Evolutionary conservation across 2,113 vertebrate species (phyloP), one percentile per base, ranked within the genome.

Genomic region (Balaenoptera acutorostrata): DNA sequence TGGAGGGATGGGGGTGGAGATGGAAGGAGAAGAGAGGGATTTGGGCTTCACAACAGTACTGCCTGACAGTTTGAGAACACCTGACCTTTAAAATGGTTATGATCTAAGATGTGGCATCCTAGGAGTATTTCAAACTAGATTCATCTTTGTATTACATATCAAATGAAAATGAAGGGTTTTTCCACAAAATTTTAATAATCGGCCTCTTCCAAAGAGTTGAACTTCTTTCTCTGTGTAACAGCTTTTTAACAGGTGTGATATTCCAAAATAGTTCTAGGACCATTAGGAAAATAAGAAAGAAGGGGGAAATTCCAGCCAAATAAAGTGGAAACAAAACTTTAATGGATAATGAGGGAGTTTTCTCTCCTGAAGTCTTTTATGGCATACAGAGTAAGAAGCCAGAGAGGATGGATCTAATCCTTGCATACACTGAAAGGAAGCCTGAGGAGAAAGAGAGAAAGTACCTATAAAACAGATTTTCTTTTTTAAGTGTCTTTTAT

Each of bases 291-390:
- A 72, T 52, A 77, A 87, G 13, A 90, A 91, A 85, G 63, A 36
- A 96, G 66, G 36, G 57, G 31, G 33, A 57, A 84, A 74, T 92
- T 46, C 27, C 44, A 82, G 21, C 97, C 39, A 69, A 81, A 91
- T 89, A 86, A 97, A 90, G 90, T 82, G 2, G 49, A 36, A 80
- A 63, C 39, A 52, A 17, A 95, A 68, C 59, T 57, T 41, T 94
- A 95, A 88, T 92, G 78, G 59, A 81, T 87, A 94, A 59, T 78
- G 77, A 96, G 71, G 55, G 89, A 80, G 27, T 97, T 98, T 98
- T 82, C 68, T 82, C 85, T 84, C 82, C 25, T 96, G 82, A 96
- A 97, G 61, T 95, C 69, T 92, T 97, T 95, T 63, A 81, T 98
- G 94, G 66, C 57, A 84, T 80, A 23, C 66, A 80, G 49, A 69